Evolutionary conservation across 2,888 invertebrate species (phyloP), one percentile per base, ranked within the genome.

Genomic region (Cremastinae sp.): DNA sequence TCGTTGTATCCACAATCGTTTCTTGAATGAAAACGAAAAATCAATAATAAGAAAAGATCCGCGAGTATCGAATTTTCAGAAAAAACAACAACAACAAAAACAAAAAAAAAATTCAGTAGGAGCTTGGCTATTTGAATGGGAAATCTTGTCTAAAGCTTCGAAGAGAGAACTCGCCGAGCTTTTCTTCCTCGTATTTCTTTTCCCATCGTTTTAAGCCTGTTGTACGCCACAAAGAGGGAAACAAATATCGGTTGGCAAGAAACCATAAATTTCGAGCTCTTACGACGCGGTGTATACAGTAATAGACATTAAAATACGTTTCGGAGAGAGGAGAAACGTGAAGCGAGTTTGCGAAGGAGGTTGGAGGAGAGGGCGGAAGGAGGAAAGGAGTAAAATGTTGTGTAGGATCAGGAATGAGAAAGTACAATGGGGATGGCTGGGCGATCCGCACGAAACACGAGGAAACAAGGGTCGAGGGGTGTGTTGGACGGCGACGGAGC

Each of bases 231-330:
- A 22, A 38, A 80, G 80, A 84, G 83, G 78, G 84, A 86, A 87
- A 86, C 86, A 85, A 86, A 87, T 85, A 85, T 85, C 83, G 82
- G 82, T 74, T 82, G 78, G 79, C 80, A 75, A 74, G 78, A 65
- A 74, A 68, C 76, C 80, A 82, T 85, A 86, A 85, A 87, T 86
- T 87, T 84, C 82, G 64, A 56, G 79, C 75, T 77, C 81, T 78
- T 43, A 22, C 43, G 28, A 78, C 78, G 83, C 79, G 79, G 75
- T 80, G 83, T 81, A 83, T 83, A 84, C 80, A 84, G 83, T 38
- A 38, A 47, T 38, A 36, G 54, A 36, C 12, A 41, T 87, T 83
- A 83, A 87, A 84, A 84, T 81, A 84, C 81, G 84, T 81, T 86
- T 85, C 81, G 78, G 34, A 43, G 28, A 74, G 74, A 74, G 61